Evolutionary conservation across 64 coral and sea anemone genomes (phyloP).

Genomic region (Astreopora myriophthalma): DNA sequence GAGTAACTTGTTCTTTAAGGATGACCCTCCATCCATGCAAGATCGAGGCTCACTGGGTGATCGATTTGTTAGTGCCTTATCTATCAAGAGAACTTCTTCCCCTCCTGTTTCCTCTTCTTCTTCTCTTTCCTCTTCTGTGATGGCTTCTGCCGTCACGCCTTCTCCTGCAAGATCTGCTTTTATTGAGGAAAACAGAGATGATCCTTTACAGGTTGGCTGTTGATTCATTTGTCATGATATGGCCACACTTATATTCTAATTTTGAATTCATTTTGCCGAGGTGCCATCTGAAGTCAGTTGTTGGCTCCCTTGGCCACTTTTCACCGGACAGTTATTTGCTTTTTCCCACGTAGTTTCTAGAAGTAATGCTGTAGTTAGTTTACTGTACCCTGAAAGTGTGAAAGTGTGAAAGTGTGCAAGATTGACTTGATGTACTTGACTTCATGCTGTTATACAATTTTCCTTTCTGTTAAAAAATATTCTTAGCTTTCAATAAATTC

Average conservation of each 20-base stretch:
- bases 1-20: constrained; percentile 98
- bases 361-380: no score
- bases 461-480: no score
- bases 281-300: background rate
- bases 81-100: constrained; percentile 35
- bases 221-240: background rate
- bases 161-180: constrained; percentile 5
- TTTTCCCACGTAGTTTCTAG: no score
- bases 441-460: no score
- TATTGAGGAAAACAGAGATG: constrained; percentile 40
- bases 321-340: no score
- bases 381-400: no score
- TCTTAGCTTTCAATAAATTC: no score
- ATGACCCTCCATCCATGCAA: constrained; percentile 64
- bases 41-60: constrained; percentile 62
- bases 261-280: background rate
- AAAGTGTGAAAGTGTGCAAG: no score
- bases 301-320: no score
- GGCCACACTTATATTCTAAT: background rate
- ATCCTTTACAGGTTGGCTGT: constrained; percentile 64
- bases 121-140: background rate
- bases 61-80: constrained; percentile 67
- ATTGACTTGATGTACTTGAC: no score
- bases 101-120: background rate
- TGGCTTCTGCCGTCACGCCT: background rate